Base-by-base conservation (phyloP, 2,113 vertebrate species). In the Motacilla tschutschensis region DNA sequence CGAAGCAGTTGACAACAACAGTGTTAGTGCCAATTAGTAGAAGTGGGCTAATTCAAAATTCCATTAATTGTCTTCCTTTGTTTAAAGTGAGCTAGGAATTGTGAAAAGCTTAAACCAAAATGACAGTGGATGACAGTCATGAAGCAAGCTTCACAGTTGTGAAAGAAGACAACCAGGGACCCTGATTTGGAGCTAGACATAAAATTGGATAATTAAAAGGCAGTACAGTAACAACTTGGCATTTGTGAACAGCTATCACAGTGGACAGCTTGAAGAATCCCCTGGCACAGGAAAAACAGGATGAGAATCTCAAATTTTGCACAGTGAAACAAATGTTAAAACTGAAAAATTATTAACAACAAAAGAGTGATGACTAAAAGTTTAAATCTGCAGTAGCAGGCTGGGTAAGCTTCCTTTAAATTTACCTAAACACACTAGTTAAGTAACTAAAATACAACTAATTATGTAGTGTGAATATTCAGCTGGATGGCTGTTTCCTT, bases 61-160 rank as follows among this genome's bases (percentile, higher is more conserved):
- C 62, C 44, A 89, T 66, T 94, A 74, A 88, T 82, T 92, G 83
- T 67, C 53, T 77, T 82, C 47, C 60, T 83, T 87, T 92, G 59
- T 84, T 93, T 95, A 88, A 92, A 94, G 88, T 84, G 87, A 94
- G 48, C 57, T 90, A 81, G 89, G 66, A 91, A 87, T 44, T 90
- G 35, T 91, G 90, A 91, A 92, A 93, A 83, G 59, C 25, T 73
- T 74, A 85, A 91, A 94, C 55, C 48, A 83, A 93, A 85, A 74
- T 60, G 26, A 79, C 36, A 87, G 47, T 9, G 54, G 66, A 59
- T 76, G 41, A 65, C 19, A 83, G 51, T 51, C 43, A 79, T 29
- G 44, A 85, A 57, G 28, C 19, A 67, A 44, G 38, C 28, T 54
- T 88, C 57, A 83, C 41, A 65, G 12, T 19, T 84, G 41, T 66